A percentile compares a stretch with the other conserved stretches of the same genome.
Conservation (phyloP, 1,140 invertebrate species). For the Achroia grisella region DNA sequence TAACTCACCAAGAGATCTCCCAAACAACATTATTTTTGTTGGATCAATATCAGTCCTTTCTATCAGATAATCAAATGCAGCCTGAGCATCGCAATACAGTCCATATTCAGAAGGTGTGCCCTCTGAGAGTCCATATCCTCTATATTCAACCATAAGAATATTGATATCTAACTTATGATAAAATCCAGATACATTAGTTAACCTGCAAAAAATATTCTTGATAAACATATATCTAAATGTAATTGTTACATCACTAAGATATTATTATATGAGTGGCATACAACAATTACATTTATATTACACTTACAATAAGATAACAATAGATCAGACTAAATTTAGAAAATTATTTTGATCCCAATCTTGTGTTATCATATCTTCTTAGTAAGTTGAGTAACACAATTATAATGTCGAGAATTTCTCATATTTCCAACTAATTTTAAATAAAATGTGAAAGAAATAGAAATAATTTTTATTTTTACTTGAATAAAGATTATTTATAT, state of each 20-base stretch:
- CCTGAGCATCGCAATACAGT: constrained; percentile 89
- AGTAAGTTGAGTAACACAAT: too few relatives aligned
- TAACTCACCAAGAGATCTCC: constrained; percentile 86
- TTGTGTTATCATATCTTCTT: too few relatives aligned
- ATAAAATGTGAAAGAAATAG: too few relatives aligned
- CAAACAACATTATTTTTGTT: constrained; percentile 92
- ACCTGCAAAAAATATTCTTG: constrained; percentile 29
- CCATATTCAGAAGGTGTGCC: constrained; percentile 91
- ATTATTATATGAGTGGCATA: neutral
- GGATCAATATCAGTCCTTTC: constrained; percentile 88
- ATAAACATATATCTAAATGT: neutral
- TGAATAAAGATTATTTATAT: too few relatives aligned
- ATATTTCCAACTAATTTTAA: too few relatives aligned
- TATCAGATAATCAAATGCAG: constrained; percentile 89
- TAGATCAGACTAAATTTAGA: neutral
- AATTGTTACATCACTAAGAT: neutral
- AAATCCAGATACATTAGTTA: constrained; percentile 75
- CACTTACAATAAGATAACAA: neutral
- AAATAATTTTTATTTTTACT: too few relatives aligned
- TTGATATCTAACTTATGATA: constrained; percentile 89
- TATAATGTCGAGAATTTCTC: too few relatives aligned
- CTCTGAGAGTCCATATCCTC: constrained; percentile 95
- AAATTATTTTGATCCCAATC: too few relatives aligned
- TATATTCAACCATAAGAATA: constrained; percentile 92
- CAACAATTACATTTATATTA: neutral